Evolutionary conservation across 2,888 invertebrate species (phyloP), one percentile per base, ranked within the genome.

Genomic region (Archaeoteleia sp.): DNA sequence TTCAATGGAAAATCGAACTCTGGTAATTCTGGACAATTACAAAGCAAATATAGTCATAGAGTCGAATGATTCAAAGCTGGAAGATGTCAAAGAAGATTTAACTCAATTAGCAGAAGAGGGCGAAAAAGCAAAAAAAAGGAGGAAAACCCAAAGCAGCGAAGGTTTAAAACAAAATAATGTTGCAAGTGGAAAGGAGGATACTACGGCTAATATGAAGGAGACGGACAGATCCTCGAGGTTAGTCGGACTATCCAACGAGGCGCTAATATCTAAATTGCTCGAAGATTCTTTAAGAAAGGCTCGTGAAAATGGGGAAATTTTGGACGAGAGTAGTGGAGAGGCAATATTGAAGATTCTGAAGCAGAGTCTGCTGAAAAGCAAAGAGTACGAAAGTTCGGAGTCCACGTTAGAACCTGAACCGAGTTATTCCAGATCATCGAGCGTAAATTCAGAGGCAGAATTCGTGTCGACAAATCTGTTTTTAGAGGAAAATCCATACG

Each of bases 401-500:
- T 80, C 81, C 20, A 78, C 76, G 0, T 15, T 72, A 10, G 75
- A 77, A 45, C 67, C 78, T 1, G 79, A 82, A 10, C 67, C 75
- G 1, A 74, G 71, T 17, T 84, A 81, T 42, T 81, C 79, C 10
- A 74, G 78, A 42, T 69, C 81, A 4, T 77, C 80, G 9, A 79
- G 78, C 23, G 46, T 78, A 12, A 78, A 80, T 34, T 80, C 81
- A 12, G 80, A 81, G 3, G 72, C 73, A 0, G 89, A 83, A 39
- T 78, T 81, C 30, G 74, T 81, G 4, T 74, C 79, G 13, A 78
- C 77, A 10, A 79, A 79, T 73, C 71, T 83, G 0, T 82, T 83
- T 43, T 73, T 82, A 17, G 85, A 85, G 27, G 86, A 86, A 65
- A 86, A 86, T 74, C 79, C 85, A 0, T 86, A 86, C 71, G 86